Percentiles rank a stretch among this genome's conserved stretches.
Conservation (phyloP, 2,888 invertebrate genomes). For the Hemithea aestivaria region DNA sequence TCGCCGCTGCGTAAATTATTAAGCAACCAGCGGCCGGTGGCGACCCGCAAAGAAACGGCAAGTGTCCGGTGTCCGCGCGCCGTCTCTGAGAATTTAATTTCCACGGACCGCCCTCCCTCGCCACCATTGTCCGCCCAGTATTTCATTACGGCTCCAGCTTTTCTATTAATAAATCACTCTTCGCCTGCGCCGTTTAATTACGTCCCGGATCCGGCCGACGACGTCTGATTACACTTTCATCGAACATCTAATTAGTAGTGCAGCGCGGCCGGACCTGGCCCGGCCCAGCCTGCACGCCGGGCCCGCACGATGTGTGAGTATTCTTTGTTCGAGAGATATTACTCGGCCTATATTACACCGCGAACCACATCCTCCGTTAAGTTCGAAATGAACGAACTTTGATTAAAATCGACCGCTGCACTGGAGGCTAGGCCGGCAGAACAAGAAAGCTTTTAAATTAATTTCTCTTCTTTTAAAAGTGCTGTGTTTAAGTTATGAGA, state of each 20-base stretch:
- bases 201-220: conserved; percentile 72
- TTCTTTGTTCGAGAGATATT: conserved; percentile 70
- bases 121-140: conserved; percentile 77
- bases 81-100: conserved; percentile 75
- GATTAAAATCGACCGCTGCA: conserved; percentile 64
- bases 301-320: conserved; percentile 59
- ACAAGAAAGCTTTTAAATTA: conserved; percentile 25
- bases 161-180: conserved; percentile 80
- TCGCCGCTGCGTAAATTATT: conserved; percentile 58
- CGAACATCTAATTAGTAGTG: conserved; percentile 79
- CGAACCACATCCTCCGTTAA: conserved; percentile 53
- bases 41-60: conserved; percentile 61
- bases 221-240: conserved; percentile 79
- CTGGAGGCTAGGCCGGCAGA: conserved; percentile 22
- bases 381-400: conserved; percentile 70
- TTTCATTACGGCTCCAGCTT: conserved; percentile 78
- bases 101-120: conserved; percentile 66
- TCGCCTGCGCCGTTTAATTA: conserved; percentile 77
- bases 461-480: conserved; percentile 14
- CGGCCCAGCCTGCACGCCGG: conserved; percentile 6
- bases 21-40: conserved; percentile 44
- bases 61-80: conserved; percentile 51
- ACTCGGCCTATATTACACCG: conserved; percentile 62
- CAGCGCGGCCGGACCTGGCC: conserved; percentile 50
- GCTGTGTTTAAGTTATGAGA: conserved; percentile 5